A percentile compares a stretch with the other conserved stretches of the same genome.
Conservation (phyloP, 2,888 invertebrate genomes). For the Conus canariensis region DNA sequence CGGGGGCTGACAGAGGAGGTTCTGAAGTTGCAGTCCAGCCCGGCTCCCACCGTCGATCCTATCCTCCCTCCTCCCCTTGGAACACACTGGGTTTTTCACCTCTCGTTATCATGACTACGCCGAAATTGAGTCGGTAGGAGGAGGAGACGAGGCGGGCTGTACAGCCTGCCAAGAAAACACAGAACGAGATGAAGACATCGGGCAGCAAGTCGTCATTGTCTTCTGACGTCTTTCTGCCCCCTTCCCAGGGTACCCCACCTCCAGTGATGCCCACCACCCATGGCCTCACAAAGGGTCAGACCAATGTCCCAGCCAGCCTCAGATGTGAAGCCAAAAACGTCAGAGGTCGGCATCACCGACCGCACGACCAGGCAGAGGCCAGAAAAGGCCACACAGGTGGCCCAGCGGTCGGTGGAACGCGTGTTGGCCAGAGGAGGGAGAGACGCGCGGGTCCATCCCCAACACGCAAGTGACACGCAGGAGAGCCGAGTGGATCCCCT, state of each 20-base stretch:
- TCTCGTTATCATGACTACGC: conserved; percentile 72
- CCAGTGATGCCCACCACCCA: not conserved
- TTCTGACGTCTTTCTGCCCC: not conserved
- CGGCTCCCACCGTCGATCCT: conserved; percentile 57
- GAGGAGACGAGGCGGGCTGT: not conserved
- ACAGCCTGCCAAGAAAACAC: not conserved
- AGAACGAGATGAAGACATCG: not conserved
- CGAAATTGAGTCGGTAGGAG: conserved; percentile 64
- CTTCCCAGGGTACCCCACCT: not conserved
- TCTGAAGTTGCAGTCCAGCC: conserved; percentile 60
- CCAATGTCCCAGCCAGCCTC: too few species aligned
- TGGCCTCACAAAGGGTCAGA: too few species aligned
- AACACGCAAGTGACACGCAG: conserved; percentile 45
- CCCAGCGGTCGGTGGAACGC: conserved; percentile 11
- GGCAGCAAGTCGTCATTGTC: not conserved
- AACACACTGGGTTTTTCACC: conserved; percentile 54
- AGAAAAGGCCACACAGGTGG: not conserved
- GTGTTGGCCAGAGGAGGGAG: not conserved
- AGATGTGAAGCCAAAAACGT: too few species aligned
- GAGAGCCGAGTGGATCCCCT: conserved; percentile 48
- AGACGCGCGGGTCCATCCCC: not conserved
- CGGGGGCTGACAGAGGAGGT: not conserved
- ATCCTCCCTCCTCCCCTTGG: not conserved
- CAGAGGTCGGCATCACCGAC: not conserved
- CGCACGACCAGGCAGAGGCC: not conserved